Percentiles rank a stretch among this genome's conserved stretches.
Conservation (phyloP, 2,888 invertebrate species). For the Cephus rjabovi region DNA sequence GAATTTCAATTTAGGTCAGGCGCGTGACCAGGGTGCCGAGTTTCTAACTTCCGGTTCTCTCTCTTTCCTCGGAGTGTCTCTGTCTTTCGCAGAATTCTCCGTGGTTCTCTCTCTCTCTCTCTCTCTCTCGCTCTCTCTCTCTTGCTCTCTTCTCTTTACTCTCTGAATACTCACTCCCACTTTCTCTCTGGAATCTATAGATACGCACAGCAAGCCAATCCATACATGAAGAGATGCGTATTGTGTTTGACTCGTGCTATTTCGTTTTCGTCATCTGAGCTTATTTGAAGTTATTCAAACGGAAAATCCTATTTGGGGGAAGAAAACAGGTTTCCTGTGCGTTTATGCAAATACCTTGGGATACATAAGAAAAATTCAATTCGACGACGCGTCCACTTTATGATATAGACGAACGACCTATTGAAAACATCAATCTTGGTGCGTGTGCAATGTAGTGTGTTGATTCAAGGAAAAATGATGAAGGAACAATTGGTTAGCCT, state of each 20-base stretch:
- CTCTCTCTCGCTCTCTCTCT: background rate
- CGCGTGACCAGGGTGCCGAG: slow-evolving; percentile 45
- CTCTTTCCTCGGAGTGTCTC: background rate
- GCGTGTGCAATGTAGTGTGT: too few species aligned
- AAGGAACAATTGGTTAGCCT: too few species aligned
- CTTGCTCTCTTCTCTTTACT: background rate
- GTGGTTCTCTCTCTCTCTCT: background rate
- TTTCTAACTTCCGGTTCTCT: slow-evolving; percentile 26
- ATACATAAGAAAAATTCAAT: too few species aligned
- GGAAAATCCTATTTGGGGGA: slow-evolving; percentile 1
- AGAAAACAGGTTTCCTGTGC: background rate
- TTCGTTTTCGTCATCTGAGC: background rate
- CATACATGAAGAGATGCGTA: background rate
- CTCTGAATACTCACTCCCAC: background rate
- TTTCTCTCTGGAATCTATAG: background rate
- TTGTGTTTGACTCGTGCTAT: slow-evolving; percentile 8
- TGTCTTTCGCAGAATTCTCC: background rate
- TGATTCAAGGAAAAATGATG: too few species aligned
- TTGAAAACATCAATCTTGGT: too few species aligned
- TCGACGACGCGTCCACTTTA: too few species aligned
- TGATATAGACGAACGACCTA: too few species aligned
- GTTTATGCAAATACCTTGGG: too few species aligned
- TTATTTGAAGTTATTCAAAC: background rate
- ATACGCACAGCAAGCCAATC: background rate
- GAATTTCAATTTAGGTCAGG: slow-evolving; percentile 57